These are phyloP conservation scores for Drosophila nikananu DNA, from an alignment of 1,140 invertebrate species.

Conservation along the genomic window DNA sequence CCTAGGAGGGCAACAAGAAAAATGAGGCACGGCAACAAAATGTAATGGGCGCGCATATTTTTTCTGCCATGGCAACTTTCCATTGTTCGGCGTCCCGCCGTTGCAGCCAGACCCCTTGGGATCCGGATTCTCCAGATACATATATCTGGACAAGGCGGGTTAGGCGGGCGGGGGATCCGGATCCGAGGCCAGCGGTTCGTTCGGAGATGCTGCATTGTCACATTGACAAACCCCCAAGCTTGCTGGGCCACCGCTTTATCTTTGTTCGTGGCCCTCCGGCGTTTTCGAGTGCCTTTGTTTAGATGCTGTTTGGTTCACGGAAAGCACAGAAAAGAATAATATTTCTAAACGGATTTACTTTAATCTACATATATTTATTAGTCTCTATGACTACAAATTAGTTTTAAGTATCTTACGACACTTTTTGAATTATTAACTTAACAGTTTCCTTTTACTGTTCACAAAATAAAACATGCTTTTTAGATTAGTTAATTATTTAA, in stretches of 20 bases:
- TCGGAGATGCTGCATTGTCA: conserved; percentile 66
- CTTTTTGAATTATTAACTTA: neutral
- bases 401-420: neutral
- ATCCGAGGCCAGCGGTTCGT: conserved; percentile 28
- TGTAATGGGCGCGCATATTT: conserved; percentile 63
- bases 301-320: conserved; percentile 32
- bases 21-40: conserved; percentile 58
- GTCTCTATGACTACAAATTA: neutral
- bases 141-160: conserved; percentile 22
- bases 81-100: conserved; percentile 52
- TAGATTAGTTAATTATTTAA: too few species aligned
- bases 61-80: conserved; percentile 61
- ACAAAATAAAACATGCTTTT: too few species aligned
- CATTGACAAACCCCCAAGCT: conserved; percentile 61
- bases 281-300: conserved; percentile 70
- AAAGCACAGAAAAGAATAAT: neutral
- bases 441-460: too few species aligned
- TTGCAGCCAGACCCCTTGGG: conserved; percentile 37
- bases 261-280: conserved; percentile 56
- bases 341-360: neutral
- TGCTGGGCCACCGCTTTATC: conserved; percentile 41
- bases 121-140: conserved; percentile 32
- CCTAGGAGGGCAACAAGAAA: conserved; percentile 54
- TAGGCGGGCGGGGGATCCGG: conserved; percentile 1
- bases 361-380: neutral